Evolutionary conservation across 2,113 vertebrate species (phyloP).

Genomic region (Athene noctua): DNA sequence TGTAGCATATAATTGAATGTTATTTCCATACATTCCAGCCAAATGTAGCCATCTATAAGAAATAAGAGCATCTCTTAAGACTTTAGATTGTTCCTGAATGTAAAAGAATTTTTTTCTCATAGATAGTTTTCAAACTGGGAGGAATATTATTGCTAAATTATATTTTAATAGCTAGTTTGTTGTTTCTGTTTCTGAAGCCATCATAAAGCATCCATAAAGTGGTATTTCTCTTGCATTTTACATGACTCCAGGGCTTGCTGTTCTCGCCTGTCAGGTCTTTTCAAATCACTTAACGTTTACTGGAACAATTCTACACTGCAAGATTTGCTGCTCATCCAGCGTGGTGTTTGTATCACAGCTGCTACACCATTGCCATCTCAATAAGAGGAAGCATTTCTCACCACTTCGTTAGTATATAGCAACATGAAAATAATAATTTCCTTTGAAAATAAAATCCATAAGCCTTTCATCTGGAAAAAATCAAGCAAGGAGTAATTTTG

Average conservation of each 20-base stretch:
- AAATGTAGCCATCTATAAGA: slow-evolving; percentile 29
- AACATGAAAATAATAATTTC: slow-evolving; percentile 61
- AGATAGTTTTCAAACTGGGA: slow-evolving; percentile 24
- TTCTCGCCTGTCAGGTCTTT: slow-evolving; percentile 91
- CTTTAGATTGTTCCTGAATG: slow-evolving; percentile 11
- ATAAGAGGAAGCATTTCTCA: slow-evolving; percentile 61
- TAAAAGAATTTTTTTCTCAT: slow-evolving; percentile 21
- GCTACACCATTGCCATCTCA: slow-evolving; percentile 70
- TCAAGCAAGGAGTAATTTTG: not conserved
- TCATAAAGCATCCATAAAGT: slow-evolving; percentile 73
- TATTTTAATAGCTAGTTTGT: slow-evolving; percentile 68
- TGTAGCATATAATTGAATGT: slow-evolving; percentile 62
- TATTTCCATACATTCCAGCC: slow-evolving; percentile 48
- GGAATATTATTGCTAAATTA: slow-evolving; percentile 61
- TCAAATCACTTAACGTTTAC: slow-evolving; percentile 88
- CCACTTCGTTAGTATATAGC: slow-evolving; percentile 45
- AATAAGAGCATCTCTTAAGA: slow-evolving; percentile 11
- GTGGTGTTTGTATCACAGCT: slow-evolving; percentile 73
- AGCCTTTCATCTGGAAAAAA: slow-evolving; percentile 45
- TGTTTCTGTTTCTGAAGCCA: slow-evolving; percentile 75
- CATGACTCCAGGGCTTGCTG: slow-evolving; percentile 89
- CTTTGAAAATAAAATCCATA: slow-evolving; percentile 37
- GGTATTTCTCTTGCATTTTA: slow-evolving; percentile 91
- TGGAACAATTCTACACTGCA: slow-evolving; percentile 81
- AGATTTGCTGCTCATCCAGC: slow-evolving; percentile 78